Conservation (phyloP, 2,888 invertebrate genomes). For the Eupithecia subumbrata region DNA sequence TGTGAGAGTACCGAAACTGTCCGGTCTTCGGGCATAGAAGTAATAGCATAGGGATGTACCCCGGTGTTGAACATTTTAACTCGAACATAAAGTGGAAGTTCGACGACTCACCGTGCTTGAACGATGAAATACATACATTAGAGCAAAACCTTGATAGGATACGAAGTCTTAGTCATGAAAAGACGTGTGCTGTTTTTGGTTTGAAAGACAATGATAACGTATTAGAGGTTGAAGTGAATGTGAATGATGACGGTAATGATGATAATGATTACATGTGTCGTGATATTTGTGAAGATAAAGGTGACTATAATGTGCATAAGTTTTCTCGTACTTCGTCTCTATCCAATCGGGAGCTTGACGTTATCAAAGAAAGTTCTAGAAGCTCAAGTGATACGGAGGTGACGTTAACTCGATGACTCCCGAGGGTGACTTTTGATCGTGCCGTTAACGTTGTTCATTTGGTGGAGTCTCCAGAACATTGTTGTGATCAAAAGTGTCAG, state of each 20-base stretch:
- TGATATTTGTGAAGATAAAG: slow-evolving; percentile 74
- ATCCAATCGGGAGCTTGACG: slow-evolving; percentile 80
- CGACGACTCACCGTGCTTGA: slow-evolving; percentile 68
- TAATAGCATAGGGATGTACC: slow-evolving; percentile 79
- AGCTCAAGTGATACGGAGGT: slow-evolving; percentile 83
- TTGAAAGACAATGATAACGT: slow-evolving; percentile 69
- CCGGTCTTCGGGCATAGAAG: slow-evolving; percentile 83
- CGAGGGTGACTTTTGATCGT: slow-evolving; percentile 77
- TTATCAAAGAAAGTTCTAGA: slow-evolving; percentile 81
- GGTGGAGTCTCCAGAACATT: slow-evolving; percentile 63
- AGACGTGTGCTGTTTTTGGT: slow-evolving; percentile 68
- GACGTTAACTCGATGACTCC: slow-evolving; percentile 81
- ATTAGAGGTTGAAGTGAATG: slow-evolving; percentile 78
- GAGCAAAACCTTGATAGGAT: slow-evolving; percentile 81
- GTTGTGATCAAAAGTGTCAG: slow-evolving; percentile 59
- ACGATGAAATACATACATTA: slow-evolving; percentile 72
- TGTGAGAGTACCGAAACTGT: slow-evolving; percentile 82
- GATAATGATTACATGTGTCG: slow-evolving; percentile 71
- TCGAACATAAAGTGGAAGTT: slow-evolving; percentile 81
- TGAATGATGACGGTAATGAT: slow-evolving; percentile 70
- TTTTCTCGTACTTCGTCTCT: slow-evolving; percentile 79
- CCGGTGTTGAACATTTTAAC: slow-evolving; percentile 79
- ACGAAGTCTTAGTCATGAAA: slow-evolving; percentile 77
- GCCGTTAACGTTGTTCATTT: slow-evolving; percentile 75
- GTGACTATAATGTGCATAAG: slow-evolving; percentile 75